Evolutionary conservation across 2,888 invertebrate genomes (phyloP), one percentile per base, ranked within the genome.

Genomic region (Ptychoptera albimana): DNA sequence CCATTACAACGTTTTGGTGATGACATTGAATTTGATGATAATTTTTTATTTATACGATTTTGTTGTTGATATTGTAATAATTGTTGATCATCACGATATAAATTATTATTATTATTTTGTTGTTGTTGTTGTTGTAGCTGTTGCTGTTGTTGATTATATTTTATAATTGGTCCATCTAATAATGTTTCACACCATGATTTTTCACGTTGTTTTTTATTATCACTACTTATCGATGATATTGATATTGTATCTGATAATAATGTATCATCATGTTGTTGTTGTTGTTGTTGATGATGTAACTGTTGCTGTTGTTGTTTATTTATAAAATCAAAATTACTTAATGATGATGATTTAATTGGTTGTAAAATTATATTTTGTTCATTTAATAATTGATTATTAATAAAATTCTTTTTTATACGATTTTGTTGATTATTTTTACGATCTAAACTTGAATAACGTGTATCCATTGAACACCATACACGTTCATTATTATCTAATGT

Each of bases 131-230:
- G 35, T 35, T 15, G 14, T 13, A 13, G 49, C 30, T 9, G 38
- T 38, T 5, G 16, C 38, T 40, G 46, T 44, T 31, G 45, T 14
- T 12, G 46, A 41, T 48, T 50, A 13, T 47, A 53, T 6, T 57
- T 54, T 30, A 59, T 56, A 7, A 53, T 50, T 0, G 64, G 66
- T 1, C 63, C 61, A 48, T 66, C 65, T 6, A 66, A 48, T 2
- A 64, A 64, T 1, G 66, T 65, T 43, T 66, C 66, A 44, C 14
- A 45, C 66, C 66, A 66, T 46, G 61, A 61, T 48, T 66, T 66
- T 9, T 63, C 54, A 50, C 61, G 64, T 11, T 51, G 48, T 34
- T 55, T 51, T 51, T 63, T 62, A 43, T 59, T 64, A 38, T 59
- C 60, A 30, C 55, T 57, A 39, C 53, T 56, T 10, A 53, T 52